phyloP scores from a whole-genome alignment of 2,888 invertebrate species.

The Heliothis peltigera region DNA sequence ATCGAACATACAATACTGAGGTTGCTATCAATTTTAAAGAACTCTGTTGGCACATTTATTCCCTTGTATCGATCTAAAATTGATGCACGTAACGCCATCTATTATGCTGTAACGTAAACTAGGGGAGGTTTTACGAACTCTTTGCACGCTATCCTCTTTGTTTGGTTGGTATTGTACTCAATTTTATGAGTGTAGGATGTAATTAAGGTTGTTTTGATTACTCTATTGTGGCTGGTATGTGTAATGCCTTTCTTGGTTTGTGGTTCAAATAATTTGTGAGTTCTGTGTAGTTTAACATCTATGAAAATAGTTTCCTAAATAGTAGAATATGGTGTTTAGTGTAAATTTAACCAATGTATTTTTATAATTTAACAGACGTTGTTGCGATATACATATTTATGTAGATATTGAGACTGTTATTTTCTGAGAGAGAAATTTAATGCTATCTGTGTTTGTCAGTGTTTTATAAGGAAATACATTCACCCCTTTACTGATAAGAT shows the following conservation, averaged over 20 bases:
- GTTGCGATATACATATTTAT: no score
- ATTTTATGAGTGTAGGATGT: slow-evolving; percentile 20
- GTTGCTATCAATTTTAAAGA: slow-evolving; percentile 19
- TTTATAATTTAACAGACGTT: no score
- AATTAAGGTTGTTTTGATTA: slow-evolving; percentile 49
- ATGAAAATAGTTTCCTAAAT: background rate
- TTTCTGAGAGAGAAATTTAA: no score
- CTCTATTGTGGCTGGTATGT: slow-evolving; percentile 19
- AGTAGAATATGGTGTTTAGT: background rate
- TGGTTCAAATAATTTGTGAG: slow-evolving; percentile 6
- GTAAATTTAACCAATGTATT: no score
- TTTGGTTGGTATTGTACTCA: slow-evolving; percentile 29
- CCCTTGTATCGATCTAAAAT: slow-evolving; percentile 50
- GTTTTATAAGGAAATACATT: no score
- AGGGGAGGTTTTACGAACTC: slow-evolving; percentile 44
- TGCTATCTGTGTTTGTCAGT: no score
- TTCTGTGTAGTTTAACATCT: background rate
- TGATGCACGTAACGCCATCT: slow-evolving; percentile 68
- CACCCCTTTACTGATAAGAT: no score
- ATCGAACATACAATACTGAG: slow-evolving; percentile 9
- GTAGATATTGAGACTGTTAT: no score
- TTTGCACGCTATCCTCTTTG: slow-evolving; percentile 53
- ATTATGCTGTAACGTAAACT: slow-evolving; percentile 53
- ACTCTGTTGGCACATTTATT: slow-evolving; percentile 29
- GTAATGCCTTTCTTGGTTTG: slow-evolving; percentile 28